phyloP scores from a whole-genome alignment of 2,113 vertebrate species.

The Ploceus nigricollis region DNA sequence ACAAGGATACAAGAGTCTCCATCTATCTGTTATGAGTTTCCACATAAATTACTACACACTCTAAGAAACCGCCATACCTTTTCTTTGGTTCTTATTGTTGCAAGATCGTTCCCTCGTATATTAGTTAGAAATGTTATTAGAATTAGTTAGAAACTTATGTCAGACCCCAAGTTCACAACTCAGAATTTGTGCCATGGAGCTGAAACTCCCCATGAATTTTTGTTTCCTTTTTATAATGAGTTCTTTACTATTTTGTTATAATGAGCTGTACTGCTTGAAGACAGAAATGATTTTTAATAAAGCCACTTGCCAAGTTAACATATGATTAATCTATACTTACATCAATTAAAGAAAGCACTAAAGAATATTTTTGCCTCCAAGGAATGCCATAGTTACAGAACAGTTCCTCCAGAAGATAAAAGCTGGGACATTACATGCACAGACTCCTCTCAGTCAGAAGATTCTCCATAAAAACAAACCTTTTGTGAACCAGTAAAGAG shows the following conservation, averaged over 20 bases:
- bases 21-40: neutral
- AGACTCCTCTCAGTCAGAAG: neutral
- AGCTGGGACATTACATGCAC: neutral
- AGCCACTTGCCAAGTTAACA: neutral
- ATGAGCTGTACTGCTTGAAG: neutral
- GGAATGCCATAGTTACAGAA: neutral
- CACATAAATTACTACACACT: neutral
- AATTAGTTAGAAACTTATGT: too few species aligned
- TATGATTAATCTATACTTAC: neutral
- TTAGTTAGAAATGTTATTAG: neutral
- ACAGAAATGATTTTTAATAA: neutral
- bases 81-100: neutral
- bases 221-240: neutral
- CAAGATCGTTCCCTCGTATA: neutral
- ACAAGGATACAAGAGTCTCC: neutral
- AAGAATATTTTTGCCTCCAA: neutral
- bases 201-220: neutral
- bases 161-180: neutral
- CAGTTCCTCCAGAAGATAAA: neutral
- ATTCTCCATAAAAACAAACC: neutral
- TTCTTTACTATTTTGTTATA: neutral
- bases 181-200: neutral
- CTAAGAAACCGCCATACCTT: neutral
- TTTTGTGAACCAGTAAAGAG: neutral
- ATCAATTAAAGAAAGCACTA: neutral